Base-by-base conservation (phyloP, 2,113 vertebrate genomes). In the Tretioscincus oriximinensis region DNA sequence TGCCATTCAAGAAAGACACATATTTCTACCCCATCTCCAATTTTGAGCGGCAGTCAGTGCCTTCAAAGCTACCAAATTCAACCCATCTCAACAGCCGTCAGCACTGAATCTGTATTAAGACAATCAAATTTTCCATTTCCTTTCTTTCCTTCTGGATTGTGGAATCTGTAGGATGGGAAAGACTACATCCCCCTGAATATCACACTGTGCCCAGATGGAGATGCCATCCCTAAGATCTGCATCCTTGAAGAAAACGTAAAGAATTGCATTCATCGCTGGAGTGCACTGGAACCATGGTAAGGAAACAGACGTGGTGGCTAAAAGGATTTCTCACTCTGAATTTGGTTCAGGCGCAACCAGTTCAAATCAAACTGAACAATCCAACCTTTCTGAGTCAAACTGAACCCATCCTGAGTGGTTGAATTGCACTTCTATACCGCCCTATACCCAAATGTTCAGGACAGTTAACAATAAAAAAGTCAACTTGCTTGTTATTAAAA, bases 171-270 rank as follows among this genome's bases (percentile, higher is more conserved):
- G 98, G 97, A 98, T 85, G 98, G 97, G 5, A 99, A 99, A 88
- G 96, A 99, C 87, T 99, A 99, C 66, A 98, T 99, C 83, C 98
- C 97, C 58, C 93, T 99, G 91, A 98, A 98, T 93, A 97, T 96
- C n/a, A 95, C 95, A 31, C 82, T 97, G 90, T 92, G 96, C 85
- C 90, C 88, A 24, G 94, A 96, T 73, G 93, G 93, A 79, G 95
- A 95, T 61, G 77, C 96, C 54, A 90, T 90, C 47, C 77, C 94
- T 75, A 92, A 92, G 80, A 65, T 91, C 14, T 87, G 86, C 71
- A 90, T 81, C 0, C 88, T 91, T 64, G 96, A 97, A 82, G 95
- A 97, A 77, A 95, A 88, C 4, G 14, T 93, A 83, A 93, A 67
- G 75, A 91, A 89, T 60, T 92, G 95, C 1, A 78, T 89, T n/a